Evolutionary conservation across 1,140 invertebrate species (phyloP).

Genomic region (Pectinophora gossypiella): DNA sequence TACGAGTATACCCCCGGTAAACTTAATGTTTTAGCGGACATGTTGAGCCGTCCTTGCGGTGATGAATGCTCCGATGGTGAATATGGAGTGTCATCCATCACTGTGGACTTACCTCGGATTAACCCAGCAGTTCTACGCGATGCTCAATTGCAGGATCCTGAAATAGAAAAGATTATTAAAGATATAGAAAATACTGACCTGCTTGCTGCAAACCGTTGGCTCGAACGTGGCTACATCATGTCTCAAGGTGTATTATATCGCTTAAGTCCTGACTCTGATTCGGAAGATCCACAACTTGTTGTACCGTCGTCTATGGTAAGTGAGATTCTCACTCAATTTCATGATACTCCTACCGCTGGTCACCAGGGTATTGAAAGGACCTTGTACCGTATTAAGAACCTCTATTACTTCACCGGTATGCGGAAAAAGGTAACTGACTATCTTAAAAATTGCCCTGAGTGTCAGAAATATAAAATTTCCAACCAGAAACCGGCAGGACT

Average conservation of each 20-base stretch:
- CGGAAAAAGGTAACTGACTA: too few species aligned
- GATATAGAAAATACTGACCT: constrained; percentile 5
- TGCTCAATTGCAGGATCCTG: constrained; percentile 16
- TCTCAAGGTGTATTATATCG: constrained; percentile 10
- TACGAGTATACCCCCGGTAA: too few species aligned
- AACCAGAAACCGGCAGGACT: too few species aligned
- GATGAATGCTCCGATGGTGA: too few species aligned
- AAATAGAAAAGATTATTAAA: too few species aligned
- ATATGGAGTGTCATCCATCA: neutral
- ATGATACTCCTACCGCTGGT: constrained; percentile 30
- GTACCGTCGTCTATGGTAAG: constrained; percentile 8
- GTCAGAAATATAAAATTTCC: too few species aligned
- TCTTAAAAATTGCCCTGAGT: too few species aligned
- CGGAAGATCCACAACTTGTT: too few species aligned
- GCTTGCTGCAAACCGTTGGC: constrained; percentile 3
- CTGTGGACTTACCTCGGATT: constrained; percentile 7
- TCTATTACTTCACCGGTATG: constrained; percentile 37
- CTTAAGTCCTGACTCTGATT: constrained; percentile 11
- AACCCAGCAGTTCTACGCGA: constrained; percentile 5
- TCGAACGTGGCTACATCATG: constrained; percentile 8
- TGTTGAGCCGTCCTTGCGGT: too few species aligned
- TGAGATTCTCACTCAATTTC: constrained; percentile 21
- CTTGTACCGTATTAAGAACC: neutral
- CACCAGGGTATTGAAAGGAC: constrained; percentile 21
- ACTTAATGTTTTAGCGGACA: too few species aligned